These are phyloP conservation scores for Oenanthe melanoleuca DNA, from an alignment of 2,113 vertebrate species.

Conservation along the genomic window DNA sequence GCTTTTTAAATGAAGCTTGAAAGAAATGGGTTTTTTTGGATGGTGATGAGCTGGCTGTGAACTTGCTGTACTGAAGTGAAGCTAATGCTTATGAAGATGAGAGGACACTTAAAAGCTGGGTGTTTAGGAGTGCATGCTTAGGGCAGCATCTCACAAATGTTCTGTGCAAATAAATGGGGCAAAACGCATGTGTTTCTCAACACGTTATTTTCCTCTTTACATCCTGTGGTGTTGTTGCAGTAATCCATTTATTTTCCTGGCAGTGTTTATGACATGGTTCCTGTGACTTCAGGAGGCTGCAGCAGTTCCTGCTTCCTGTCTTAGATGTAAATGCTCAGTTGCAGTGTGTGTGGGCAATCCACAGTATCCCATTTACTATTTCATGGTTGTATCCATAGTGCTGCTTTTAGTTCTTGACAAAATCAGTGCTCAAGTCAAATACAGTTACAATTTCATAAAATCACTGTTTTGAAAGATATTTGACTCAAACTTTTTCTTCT, in stretches of 20 bases:
- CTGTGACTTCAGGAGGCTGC: not conserved
- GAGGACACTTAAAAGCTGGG: not conserved
- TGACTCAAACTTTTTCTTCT: not conserved
- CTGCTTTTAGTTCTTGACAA: not conserved
- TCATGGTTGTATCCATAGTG: not conserved
- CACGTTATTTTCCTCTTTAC: not conserved
- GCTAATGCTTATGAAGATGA: not conserved
- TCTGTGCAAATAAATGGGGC: not conserved
- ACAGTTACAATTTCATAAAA: not conserved
- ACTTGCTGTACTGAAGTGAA: not conserved
- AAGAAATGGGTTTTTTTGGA: not conserved
- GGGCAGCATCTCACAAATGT: not conserved
- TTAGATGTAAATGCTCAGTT: not conserved
- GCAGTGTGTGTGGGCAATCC: not conserved
- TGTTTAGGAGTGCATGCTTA: not conserved
- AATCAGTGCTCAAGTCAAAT: not conserved
- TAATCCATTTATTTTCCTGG: not conserved
- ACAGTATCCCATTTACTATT: not conserved
- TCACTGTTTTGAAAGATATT: not conserved
- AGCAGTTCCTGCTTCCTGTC: not conserved
- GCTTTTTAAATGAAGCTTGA: not conserved
- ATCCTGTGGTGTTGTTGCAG: not conserved
- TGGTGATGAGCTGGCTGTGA: not conserved
- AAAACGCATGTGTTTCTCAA: not conserved
- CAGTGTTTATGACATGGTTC: not conserved